Evolutionary conservation across 2,113 vertebrate genomes (phyloP), one percentile per base, ranked within the genome.

Genomic region (human (Homo sapiens)): DNA sequence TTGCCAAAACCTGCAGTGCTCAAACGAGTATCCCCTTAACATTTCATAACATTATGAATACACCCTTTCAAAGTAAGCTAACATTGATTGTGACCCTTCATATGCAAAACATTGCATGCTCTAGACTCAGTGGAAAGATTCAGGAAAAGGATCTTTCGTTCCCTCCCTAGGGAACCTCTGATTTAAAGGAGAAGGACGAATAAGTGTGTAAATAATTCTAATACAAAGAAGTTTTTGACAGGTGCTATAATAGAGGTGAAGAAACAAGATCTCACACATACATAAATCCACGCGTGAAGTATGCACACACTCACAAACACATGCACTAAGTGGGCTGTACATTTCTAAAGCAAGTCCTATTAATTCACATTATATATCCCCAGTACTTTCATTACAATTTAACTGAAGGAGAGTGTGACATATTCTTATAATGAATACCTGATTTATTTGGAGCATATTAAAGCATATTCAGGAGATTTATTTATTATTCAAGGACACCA

Each of bases 401-500:
- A 81, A 86, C 3, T 12, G 30, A 68, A 57, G 66, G 30, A 66
- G 22, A 73, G 25, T 22, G 59, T 89, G 16, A 7, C 0, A 66
- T 22, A 27, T 78, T 83, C 35, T 70, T 79, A 35, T 73, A 35
- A 81, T 57, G 23, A 85, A 55, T 89, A 43, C 20, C 2, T 80
- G 35, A 5, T 88, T 89, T 85, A 55, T 35, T 22, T 10, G 14
- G 13, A 17, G 38, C 25, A 57, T 17, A 88, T 70, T 23, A 89
- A 90, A 86, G 4, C 5, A 25, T 73, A 57, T 55, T 59, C 16
- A 81, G 38, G 32, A 79, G 16, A 87, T 86, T 85, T 81, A 76
- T 50, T 57, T 93, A 75, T 48, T 85, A 78, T 92, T 94, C 12
- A 92, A 90, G 45, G 43, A 73, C 8, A 50, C 5, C 43, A 90